These are phyloP conservation scores for Ellobius talpinus DNA, from an alignment of 2,113 vertebrate genomes.

Conservation along the genomic window DNA sequence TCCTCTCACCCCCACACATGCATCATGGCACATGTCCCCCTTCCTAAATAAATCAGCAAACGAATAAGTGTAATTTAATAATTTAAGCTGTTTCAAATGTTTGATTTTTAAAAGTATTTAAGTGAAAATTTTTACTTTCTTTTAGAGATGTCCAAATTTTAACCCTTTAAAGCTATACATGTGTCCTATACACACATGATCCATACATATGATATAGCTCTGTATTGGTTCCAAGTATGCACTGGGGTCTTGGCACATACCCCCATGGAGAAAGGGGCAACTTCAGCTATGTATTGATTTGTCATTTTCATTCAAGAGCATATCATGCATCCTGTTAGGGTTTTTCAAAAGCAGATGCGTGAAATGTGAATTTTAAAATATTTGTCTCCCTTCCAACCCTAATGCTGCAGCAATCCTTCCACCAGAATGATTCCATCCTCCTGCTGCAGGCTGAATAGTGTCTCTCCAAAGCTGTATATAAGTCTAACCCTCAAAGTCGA, in stretches of 20 bases:
- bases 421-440: conserved; percentile 35
- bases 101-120: background rate
- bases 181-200: background rate
- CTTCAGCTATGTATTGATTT: conserved; percentile 57
- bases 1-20: background rate
- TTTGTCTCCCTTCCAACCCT: conserved; percentile 79
- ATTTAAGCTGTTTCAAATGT: background rate
- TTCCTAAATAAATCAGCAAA: background rate
- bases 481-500: background rate
- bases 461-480: background rate
- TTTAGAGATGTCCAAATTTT: background rate
- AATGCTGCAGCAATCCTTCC: conserved; percentile 55
- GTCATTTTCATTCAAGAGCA: conserved; percentile 69
- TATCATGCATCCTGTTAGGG: conserved; percentile 73
- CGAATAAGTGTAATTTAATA: background rate
- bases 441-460: background rate
- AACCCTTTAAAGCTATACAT: too few species aligned
- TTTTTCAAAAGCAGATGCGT: conserved; percentile 79
- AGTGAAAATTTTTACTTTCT: background rate
- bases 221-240: background rate
- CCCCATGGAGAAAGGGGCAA: background rate
- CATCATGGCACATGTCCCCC: background rate
- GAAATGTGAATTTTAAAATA: conserved; percentile 85
- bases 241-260: background rate
- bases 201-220: background rate